These are phyloP conservation scores for Octopus bimaculoides DNA, from an alignment of 1,140 invertebrate genomes.

Conservation along the genomic window DNA sequence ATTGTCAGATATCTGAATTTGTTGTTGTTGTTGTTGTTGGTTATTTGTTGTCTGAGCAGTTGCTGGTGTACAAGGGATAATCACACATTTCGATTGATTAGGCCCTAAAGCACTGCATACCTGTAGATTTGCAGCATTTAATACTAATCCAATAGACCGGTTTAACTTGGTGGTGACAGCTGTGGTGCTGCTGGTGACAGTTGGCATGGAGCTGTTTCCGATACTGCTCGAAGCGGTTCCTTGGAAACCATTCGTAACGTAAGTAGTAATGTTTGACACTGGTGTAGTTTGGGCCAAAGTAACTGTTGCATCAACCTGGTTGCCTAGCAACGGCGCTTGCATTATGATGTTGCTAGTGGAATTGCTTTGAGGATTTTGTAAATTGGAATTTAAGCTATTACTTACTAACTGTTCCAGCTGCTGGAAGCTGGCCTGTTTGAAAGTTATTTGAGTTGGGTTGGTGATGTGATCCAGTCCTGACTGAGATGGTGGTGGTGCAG, in stretches of 20 bases:
- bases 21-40: slow-evolving; percentile 15
- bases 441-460: neutral
- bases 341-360: neutral
- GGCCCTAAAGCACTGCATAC: neutral
- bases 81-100: neutral
- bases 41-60: too few relatives aligned
- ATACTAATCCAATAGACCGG: slow-evolving; percentile 10
- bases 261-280: neutral
- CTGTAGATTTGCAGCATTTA: neutral
- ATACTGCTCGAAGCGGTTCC: neutral
- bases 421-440: slow-evolving; percentile 3
- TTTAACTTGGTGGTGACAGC: slow-evolving; percentile 13
- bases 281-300: neutral
- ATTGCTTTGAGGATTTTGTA: neutral
- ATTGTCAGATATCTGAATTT: slow-evolving; percentile 7
- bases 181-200: neutral
- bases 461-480: neutral
- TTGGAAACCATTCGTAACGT: slow-evolving; percentile 10
- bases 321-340: neutral
- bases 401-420: neutral
- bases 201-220: neutral
- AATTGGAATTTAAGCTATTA: neutral
- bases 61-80: neutral
- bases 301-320: neutral
- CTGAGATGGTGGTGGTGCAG: neutral